Evolutionary conservation across 1,140 invertebrate genomes (phyloP), one percentile per base, ranked within the genome.

Genomic region (Drosophila paulistorum): DNA sequence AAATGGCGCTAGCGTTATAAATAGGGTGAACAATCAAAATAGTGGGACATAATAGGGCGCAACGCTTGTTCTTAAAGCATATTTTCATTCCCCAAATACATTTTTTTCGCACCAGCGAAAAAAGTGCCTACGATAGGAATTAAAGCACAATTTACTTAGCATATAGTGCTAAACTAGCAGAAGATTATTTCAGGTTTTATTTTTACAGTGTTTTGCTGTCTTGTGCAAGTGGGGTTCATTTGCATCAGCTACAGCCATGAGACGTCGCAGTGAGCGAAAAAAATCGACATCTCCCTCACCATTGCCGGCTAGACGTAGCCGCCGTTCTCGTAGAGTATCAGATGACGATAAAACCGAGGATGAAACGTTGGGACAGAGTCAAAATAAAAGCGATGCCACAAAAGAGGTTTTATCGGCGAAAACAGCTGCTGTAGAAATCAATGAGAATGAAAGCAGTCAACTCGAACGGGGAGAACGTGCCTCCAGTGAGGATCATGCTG

Each of bases 241-340:
- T 74, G 64, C 59, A 26, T 13, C 37, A 13, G 48, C 35, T 42
- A 64, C 66, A 80, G 78, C 80, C 57, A 91, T 91, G 90, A 81
- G 90, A 78, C 79, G 90, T 75, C 81, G 90, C 37, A 91, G 90
- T 74, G 90, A 91, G 65, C 71, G 86, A 74, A 91, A 90, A 83
- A 91, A 91, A 48, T 91, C 90, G 39, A 68, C 85, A 45, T 91
- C 90, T 67, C 90, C 89, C 26, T 78, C 85, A 35, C 84, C 84
- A 41, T 65, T 86, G 68, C 81, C 84, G 79, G 77, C 77, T 64
- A 76, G 83, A 11, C 77, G 90, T n/a, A 87, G 90, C 61, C 79
- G 86, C 14, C 77, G 85, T 60, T 91, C 76, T 55, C 77, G 63
- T 39, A 89, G 74, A 68, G 64, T 79, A 17, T 81, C 84, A 13